A percentile compares a stretch with the other conserved stretches of the same genome.
phyloP scores from a whole-genome alignment of 2,888 invertebrate species.

The Phymatocera aterrima region DNA sequence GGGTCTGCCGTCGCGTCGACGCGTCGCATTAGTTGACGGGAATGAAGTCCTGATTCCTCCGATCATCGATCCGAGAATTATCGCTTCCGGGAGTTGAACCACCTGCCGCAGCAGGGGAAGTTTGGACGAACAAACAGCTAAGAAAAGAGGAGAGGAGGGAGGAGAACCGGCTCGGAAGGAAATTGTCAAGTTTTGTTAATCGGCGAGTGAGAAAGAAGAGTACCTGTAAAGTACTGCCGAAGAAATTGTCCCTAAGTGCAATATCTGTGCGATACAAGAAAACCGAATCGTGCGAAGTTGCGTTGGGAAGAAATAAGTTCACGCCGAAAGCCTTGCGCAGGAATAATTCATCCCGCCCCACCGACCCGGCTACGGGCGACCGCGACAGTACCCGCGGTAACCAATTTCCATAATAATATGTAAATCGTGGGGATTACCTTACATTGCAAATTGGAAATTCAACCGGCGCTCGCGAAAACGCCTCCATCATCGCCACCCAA shows the following conservation, averaged over 20 bases:
- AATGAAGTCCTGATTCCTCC: conserved; percentile 65
- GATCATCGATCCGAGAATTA: conserved; percentile 68
- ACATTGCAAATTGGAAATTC: conserved; percentile 62
- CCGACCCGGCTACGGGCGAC: conserved; percentile 57
- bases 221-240: no score
- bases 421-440: conserved; percentile 64
- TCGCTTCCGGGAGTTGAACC: conserved; percentile 48
- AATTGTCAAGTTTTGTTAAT: conserved; percentile 31
- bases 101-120: conserved; percentile 10
- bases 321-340: neutral
- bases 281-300: no score
- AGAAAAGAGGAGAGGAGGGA: neutral
- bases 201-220: neutral
- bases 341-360: no score
- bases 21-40: conserved; percentile 13
- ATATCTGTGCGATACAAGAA: no score
- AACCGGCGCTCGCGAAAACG: neutral
- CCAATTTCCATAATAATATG: conserved; percentile 64
- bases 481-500: conserved; percentile 33
- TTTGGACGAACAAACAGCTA: conserved; percentile 30
- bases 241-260: no score
- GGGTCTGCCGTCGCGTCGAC: conserved; percentile 20
- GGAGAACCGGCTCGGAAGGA: neutral
- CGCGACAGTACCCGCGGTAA: neutral
- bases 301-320: no score